Conservation (phyloP, 2,888 invertebrate species). For the Melieria crassipennis region DNA sequence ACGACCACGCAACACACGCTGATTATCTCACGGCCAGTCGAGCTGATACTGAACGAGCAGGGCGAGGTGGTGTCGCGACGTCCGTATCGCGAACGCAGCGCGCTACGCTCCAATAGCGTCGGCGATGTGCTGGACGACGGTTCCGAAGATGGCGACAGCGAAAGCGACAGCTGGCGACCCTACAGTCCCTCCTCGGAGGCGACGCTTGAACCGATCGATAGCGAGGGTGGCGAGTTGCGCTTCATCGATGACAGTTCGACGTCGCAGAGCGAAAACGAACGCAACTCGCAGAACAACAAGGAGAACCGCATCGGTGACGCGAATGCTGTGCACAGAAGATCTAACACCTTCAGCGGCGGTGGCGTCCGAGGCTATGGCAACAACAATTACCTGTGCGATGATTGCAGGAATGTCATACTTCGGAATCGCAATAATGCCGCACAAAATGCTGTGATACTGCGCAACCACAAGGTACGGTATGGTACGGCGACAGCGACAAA, state of each 20-base stretch:
- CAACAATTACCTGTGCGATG: slow-evolving; percentile 55
- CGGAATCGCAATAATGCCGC: slow-evolving; percentile 59
- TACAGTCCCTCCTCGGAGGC: slow-evolving; percentile 32
- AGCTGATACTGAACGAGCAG: slow-evolving; percentile 55
- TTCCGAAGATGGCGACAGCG: slow-evolving; percentile 29
- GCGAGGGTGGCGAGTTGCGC: slow-evolving; percentile 51
- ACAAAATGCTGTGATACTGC: slow-evolving; percentile 48
- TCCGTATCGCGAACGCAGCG: slow-evolving; percentile 37
- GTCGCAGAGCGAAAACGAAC: slow-evolving; percentile 60
- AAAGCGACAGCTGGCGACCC: slow-evolving; percentile 37
- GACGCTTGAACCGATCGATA: slow-evolving; percentile 32
- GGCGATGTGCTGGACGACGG: slow-evolving; percentile 59
- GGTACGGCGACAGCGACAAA: neutral
- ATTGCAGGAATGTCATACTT: slow-evolving; percentile 57
- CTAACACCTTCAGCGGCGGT: slow-evolving; percentile 29
- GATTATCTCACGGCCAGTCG: slow-evolving; percentile 55
- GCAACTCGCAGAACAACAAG: slow-evolving; percentile 46
- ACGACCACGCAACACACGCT: slow-evolving; percentile 60
- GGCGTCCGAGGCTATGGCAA: slow-evolving; percentile 28
- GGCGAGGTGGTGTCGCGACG: slow-evolving; percentile 58
- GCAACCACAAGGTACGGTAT: slow-evolving; percentile 41
- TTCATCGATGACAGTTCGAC: slow-evolving; percentile 64
- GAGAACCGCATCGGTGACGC: slow-evolving; percentile 30
- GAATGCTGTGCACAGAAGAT: slow-evolving; percentile 30
- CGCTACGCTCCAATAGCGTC: slow-evolving; percentile 59